These are phyloP conservation scores for Sinocyclocheilus anshuiensis DNA, from an alignment of 2,113 vertebrate genomes.

Conservation along the genomic window DNA sequence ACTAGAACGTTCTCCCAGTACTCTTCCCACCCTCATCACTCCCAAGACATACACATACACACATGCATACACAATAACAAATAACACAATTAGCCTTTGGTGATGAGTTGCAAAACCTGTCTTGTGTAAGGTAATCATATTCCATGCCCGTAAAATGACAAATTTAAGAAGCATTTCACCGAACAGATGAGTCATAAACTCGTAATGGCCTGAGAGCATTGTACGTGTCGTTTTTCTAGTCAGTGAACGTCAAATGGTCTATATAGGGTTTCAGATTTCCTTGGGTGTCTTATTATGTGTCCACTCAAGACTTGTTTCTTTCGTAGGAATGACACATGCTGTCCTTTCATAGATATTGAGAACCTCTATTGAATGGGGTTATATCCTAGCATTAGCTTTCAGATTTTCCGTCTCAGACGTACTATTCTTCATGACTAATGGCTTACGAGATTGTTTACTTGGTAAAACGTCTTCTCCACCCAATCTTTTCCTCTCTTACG, in stretches of 20 bases:
- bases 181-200: neutral
- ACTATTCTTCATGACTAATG: conserved; percentile 13
- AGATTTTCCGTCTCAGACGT: neutral
- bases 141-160: neutral
- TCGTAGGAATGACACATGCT: neutral
- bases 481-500: neutral
- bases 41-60: neutral
- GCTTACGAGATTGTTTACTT: conserved; percentile 13
- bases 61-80: neutral
- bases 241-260: neutral
- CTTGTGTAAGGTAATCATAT: neutral
- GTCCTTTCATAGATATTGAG: neutral
- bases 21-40: conserved; percentile 10
- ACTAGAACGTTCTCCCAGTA: conserved; percentile 26
- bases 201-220: neutral
- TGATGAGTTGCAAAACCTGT: conserved; percentile 10
- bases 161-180: neutral
- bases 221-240: neutral
- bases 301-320: neutral
- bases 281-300: conserved; percentile 3
- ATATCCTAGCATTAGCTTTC: conserved; percentile 2
- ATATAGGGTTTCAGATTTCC: conserved; percentile 15
- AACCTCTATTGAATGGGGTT: neutral
- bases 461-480: neutral
- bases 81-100: neutral